A percentile compares a stretch with the other conserved stretches of the same genome.
phyloP scores from a whole-genome alignment of 23 tunicate genomes.

The Styela plicata region DNA sequence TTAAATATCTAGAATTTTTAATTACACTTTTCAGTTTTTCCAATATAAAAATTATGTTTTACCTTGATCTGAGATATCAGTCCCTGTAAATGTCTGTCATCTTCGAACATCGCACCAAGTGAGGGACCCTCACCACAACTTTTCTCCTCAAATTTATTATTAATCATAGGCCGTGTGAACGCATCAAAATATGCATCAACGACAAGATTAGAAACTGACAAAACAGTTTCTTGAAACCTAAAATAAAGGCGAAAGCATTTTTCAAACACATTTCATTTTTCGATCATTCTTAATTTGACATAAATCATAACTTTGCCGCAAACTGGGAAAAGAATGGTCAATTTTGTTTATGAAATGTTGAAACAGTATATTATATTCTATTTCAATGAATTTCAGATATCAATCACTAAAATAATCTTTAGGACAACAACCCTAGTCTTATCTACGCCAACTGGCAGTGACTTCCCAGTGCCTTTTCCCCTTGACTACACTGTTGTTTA shows the following conservation, averaged over 20 bases:
- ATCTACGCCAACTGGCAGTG: too few species aligned
- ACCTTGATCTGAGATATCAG: conserved; percentile 68
- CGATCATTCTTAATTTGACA: too few species aligned
- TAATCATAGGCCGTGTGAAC: conserved; percentile 93
- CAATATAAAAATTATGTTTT: too few species aligned
- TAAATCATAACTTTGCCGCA: neutral
- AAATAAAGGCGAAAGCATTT: neutral
- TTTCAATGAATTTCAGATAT: too few species aligned
- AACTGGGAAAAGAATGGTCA: neutral
- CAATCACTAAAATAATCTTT: too few species aligned
- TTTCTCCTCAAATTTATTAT: conserved; percentile 94
- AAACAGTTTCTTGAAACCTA: conserved; percentile 91
- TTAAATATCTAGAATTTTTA: too few species aligned
- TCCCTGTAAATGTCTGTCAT: conserved; percentile 75
- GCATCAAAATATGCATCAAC: conserved; percentile 88
- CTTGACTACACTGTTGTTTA: too few species aligned
- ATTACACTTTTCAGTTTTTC: too few species aligned
- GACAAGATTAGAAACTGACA: conserved; percentile 84
- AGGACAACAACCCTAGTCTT: too few species aligned
- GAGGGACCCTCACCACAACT: conserved; percentile 98
- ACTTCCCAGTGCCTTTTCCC: too few species aligned
- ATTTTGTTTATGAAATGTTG: neutral
- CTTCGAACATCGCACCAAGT: conserved; percentile 86
- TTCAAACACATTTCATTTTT: neutral
- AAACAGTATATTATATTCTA: neutral